Evolutionary conservation across 2,797 vertebrate species (phyloP).

Genomic region (Gadopsis marmoratus): DNA sequence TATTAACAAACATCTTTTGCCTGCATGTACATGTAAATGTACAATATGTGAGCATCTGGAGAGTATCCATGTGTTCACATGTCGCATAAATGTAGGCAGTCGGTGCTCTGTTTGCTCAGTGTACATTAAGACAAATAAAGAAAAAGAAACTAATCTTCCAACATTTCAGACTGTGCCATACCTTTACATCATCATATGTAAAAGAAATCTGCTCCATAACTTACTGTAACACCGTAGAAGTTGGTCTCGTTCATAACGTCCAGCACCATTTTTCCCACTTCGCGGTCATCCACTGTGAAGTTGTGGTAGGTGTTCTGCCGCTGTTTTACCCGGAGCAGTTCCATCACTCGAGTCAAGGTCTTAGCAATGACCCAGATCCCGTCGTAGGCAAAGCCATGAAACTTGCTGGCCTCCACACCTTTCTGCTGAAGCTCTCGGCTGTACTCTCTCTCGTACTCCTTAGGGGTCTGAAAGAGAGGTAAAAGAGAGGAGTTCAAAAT

Average conservation of each 20-base stretch:
- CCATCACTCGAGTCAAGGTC: conserved; percentile 95
- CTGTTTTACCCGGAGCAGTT: conserved; percentile 90
- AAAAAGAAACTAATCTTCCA: background rate
- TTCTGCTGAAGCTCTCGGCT: conserved; percentile 91
- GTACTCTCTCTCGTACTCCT: conserved; percentile 97
- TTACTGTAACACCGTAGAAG: conserved; percentile 97
- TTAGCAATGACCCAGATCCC: conserved; percentile 99
- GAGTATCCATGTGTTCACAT: background rate
- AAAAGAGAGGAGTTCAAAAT: background rate
- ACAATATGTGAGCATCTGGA: background rate
- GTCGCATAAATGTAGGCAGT: background rate
- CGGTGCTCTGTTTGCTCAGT: background rate
- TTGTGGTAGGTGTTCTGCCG: conserved; percentile 91
- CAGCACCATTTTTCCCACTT: conserved; percentile 95
- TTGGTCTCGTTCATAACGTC: conserved; percentile 99
- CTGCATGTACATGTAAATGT: background rate
- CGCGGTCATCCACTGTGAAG: conserved; percentile 95
- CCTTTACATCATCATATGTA: background rate
- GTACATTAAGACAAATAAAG: background rate
- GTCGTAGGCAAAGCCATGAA: conserved; percentile 98
- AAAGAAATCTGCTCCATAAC: conserved; percentile 52
- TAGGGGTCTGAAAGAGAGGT: conserved; percentile 88
- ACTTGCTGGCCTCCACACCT: conserved; percentile 96
- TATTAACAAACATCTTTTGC: conserved; percentile 8
- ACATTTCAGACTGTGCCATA: background rate